Conservation (phyloP, 2,888 invertebrate species). For the Nemapogon koenigi region DNA sequence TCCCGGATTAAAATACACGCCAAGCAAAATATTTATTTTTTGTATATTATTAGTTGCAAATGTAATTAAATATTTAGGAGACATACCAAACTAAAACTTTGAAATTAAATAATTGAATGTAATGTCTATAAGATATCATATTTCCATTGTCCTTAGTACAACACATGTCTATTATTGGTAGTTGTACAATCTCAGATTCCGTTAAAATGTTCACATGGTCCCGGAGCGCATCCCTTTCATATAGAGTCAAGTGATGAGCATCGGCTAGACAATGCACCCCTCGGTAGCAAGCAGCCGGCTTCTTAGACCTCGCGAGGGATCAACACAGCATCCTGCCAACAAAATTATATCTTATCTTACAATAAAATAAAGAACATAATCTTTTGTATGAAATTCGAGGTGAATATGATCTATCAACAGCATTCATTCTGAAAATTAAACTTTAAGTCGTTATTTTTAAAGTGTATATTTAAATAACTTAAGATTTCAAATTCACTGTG, state of each 20-base stretch:
- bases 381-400: too few relatives aligned
- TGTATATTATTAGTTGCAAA: too few relatives aligned
- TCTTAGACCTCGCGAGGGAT: constrained; percentile 1
- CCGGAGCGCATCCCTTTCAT: constrained; percentile 51
- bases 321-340: constrained; percentile 13
- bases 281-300: constrained; percentile 27
- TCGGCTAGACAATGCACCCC: constrained; percentile 34
- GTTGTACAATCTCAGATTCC: constrained; percentile 34
- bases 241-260: constrained; percentile 55
- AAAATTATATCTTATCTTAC: constrained; percentile 15
- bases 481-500: constrained; percentile 26
- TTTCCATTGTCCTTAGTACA: constrained; percentile 36
- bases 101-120: background rate
- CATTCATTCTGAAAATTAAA: too few relatives aligned
- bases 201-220: constrained; percentile 46
- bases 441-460: too few relatives aligned
- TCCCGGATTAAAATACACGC: too few relatives aligned
- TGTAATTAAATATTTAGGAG: too few relatives aligned
- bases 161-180: constrained; percentile 22
- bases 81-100: too few relatives aligned
- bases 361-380: background rate
- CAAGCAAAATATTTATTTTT: too few relatives aligned
- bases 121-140: constrained; percentile 31
- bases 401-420: too few relatives aligned
- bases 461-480: constrained; percentile 1